Conservation (phyloP, 2,113 vertebrate species). For the Scatophagus argus region DNA sequence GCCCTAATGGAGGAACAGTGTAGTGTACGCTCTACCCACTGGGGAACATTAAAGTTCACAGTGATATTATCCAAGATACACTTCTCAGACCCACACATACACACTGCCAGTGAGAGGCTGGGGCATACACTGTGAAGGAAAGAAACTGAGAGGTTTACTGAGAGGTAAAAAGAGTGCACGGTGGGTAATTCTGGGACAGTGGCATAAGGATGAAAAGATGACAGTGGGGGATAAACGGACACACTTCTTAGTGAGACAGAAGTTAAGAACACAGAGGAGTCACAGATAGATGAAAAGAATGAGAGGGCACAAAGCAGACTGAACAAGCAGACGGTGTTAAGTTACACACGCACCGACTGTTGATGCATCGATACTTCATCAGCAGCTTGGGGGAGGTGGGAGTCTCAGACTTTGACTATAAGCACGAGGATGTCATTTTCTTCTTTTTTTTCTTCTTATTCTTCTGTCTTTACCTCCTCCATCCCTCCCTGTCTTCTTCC, state of each 20-base stretch:
- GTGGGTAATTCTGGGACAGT: constrained; percentile 30
- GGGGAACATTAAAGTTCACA: constrained; percentile 60
- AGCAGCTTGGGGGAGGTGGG: not conserved
- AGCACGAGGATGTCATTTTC: not conserved
- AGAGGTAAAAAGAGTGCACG: constrained; percentile 33
- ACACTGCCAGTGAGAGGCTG: not conserved
- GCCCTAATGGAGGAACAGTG: constrained; percentile 69
- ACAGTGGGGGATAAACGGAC: constrained; percentile 27
- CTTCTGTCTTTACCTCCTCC: not conserved
- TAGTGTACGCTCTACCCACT: constrained; percentile 49
- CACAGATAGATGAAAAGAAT: constrained; percentile 34
- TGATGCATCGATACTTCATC: constrained; percentile 39
- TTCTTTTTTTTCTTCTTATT: not conserved
- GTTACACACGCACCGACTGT: constrained; percentile 39
- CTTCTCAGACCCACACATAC: constrained; percentile 20
- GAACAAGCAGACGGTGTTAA: constrained; percentile 33
- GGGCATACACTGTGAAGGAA: constrained; percentile 11
- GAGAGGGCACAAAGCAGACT: constrained; percentile 34
- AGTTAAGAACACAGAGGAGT: constrained; percentile 40
- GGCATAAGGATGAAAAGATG: constrained; percentile 51
- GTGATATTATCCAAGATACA: constrained; percentile 54
- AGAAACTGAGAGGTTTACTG: constrained; percentile 30
- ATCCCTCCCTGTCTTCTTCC: not conserved
- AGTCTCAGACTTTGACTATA: not conserved
- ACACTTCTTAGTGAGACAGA: constrained; percentile 19